Conservation (phyloP, 2,113 vertebrate species). For the Mustela nigripes region DNA sequence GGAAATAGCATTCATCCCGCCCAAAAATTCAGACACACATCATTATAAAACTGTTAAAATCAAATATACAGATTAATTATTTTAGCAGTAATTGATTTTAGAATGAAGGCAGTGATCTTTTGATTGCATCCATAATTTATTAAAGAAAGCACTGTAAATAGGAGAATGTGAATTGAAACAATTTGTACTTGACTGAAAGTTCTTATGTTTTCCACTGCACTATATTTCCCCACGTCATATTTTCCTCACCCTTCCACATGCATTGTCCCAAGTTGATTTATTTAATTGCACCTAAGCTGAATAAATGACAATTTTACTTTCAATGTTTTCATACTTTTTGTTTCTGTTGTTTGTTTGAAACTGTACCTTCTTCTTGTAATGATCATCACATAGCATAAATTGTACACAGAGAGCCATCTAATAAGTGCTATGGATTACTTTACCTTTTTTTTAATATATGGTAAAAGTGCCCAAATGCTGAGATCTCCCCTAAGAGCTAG, state of each 20-base stretch:
- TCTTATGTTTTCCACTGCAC: background rate
- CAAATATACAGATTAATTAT: background rate
- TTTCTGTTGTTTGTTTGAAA: background rate
- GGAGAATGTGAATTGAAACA: background rate
- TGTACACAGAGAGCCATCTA: background rate
- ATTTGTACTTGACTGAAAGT: background rate
- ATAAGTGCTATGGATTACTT: background rate
- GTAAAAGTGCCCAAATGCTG: background rate
- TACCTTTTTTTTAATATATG: background rate
- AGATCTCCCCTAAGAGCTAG: background rate
- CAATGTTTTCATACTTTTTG: background rate
- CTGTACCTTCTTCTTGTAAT: background rate
- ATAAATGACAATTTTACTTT: background rate
- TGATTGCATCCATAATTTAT: background rate
- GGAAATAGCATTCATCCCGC: background rate
- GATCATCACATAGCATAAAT: background rate
- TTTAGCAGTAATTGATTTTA: background rate
- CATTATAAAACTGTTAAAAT: background rate
- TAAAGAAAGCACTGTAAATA: background rate
- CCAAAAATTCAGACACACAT: background rate
- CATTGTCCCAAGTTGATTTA: background rate
- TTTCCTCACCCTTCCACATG: background rate
- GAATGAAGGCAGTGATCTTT: background rate
- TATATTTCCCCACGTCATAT: background rate
- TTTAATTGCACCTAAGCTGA: background rate